Base-by-base conservation (phyloP, 2,888 invertebrate genomes). In the Hypsopygia costalis region DNA sequence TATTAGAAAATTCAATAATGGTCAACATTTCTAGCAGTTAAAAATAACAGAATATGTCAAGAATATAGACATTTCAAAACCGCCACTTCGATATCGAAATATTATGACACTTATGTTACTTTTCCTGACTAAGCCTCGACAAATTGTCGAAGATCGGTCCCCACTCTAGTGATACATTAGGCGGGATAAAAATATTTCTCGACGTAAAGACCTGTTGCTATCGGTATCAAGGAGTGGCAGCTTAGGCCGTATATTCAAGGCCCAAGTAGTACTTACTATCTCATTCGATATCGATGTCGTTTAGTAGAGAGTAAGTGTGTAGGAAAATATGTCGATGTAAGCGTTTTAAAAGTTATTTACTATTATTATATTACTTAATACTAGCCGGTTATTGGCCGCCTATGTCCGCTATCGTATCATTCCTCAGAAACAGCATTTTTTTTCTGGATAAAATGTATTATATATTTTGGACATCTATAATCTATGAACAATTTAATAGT, bases 111-210 rank as follows among this genome's bases (percentile, higher is more conserved):
- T 56, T 49, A 50, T 48, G 35, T 32, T 44, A 39, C 34, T 46
- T 33, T 28, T 25, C 16, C 16, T 21, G 27, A 20, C 25, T 7
- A 7, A 25, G 25, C 7, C 25, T 25, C 25, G 25, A 55, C 61
- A 58, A 62, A 64, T 67, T 62, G 59, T 58, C 45, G 58, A 69
- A 69, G 67, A 69, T 66, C 46, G 62, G 62, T 64, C 72, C 65
- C 63, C 57, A 60, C 52, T 46, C 49, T 55, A 72, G 75, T 81
- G 83, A 83, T 83, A 85, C 78, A 83, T 83, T 82, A 76, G 63
- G 55, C 56, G 55, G 73, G 73, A 78, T 81, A 76, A 81, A 81
- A 86, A 83, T 83, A 82, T 83, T 76, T 81, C 77, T 70, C 70
- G 63, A 65, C 66, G 62, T 52, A 63, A 59, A 64, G 49, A 86